These are phyloP conservation scores for Polydrusus cervinus DNA, from an alignment of 2,888 invertebrate genomes.

Conservation along the genomic window DNA sequence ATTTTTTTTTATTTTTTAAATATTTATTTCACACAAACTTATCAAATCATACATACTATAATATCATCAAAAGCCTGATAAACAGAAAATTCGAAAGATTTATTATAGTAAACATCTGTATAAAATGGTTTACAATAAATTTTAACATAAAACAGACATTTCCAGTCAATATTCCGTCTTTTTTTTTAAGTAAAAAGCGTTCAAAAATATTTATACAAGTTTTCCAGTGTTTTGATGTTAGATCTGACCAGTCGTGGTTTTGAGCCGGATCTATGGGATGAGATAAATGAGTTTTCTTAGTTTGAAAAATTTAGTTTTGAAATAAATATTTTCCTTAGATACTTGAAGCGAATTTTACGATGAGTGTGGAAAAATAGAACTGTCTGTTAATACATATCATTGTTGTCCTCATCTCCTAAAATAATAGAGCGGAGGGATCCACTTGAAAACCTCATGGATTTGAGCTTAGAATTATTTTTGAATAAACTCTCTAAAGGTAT, in stretches of 20 bases:
- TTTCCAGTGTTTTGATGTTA: conserved; percentile 5
- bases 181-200: neutral
- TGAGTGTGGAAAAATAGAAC: too few relatives aligned
- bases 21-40: too few relatives aligned
- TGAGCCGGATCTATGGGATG: neutral
- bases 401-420: too few relatives aligned
- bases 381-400: too few relatives aligned
- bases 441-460: too few relatives aligned
- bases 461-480: too few relatives aligned
- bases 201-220: conserved; percentile 2
- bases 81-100: neutral
- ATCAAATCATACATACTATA: too few relatives aligned
- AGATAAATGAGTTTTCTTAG: neutral
- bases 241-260: neutral
- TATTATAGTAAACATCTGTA: neutral
- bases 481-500: neutral
- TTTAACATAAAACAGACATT: neutral
- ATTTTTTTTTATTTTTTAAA: too few relatives aligned
- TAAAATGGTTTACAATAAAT: conserved; percentile 4
- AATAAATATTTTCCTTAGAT: neutral
- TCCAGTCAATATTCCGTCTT: neutral
- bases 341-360: too few relatives aligned
- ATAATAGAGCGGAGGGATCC: too few relatives aligned
- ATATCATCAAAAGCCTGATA: neutral
- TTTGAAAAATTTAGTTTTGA: neutral